These are phyloP conservation scores for Harmothoe impar DNA, from an alignment of 2,888 invertebrate genomes.

Conservation along the genomic window DNA sequence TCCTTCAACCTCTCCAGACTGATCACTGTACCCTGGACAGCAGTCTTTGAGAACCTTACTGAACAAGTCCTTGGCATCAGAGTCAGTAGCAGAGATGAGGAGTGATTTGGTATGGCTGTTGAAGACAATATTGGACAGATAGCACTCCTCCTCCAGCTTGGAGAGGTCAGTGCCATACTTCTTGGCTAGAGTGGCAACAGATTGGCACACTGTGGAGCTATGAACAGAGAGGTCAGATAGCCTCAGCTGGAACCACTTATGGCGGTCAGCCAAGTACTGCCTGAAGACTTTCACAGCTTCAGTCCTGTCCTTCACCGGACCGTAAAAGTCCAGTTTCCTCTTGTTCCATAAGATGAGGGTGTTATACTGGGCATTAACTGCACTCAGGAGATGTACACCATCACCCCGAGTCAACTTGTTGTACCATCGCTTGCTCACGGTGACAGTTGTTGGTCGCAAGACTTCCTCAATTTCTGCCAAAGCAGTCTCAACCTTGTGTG, in stretches of 20 bases:
- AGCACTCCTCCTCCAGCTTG: not conserved
- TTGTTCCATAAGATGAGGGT: not conserved
- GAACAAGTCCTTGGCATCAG: not conserved
- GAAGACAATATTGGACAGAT: not conserved
- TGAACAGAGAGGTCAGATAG: not conserved
- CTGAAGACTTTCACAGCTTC: not conserved
- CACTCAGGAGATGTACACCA: not conserved
- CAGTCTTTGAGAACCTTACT: not conserved
- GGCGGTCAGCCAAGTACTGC: not conserved
- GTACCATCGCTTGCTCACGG: not conserved
- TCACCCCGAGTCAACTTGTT: not conserved
- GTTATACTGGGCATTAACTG: not conserved
- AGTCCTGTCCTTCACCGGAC: not conserved
- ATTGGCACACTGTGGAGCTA: not conserved
- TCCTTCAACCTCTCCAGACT: not conserved
- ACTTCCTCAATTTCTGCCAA: not conserved
- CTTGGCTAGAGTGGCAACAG: not conserved
- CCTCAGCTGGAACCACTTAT: not conserved
- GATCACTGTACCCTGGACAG: not conserved
- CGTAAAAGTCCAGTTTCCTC: not conserved
- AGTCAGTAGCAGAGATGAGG: not conserved
- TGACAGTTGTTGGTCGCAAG: not conserved
- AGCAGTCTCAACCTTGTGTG: not conserved
- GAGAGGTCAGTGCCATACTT: not conserved
- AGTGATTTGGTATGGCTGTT: not conserved